These are phyloP conservation scores for Ginglymostoma cirratum DNA, from an alignment of 2,113 vertebrate species.

Conservation along the genomic window DNA sequence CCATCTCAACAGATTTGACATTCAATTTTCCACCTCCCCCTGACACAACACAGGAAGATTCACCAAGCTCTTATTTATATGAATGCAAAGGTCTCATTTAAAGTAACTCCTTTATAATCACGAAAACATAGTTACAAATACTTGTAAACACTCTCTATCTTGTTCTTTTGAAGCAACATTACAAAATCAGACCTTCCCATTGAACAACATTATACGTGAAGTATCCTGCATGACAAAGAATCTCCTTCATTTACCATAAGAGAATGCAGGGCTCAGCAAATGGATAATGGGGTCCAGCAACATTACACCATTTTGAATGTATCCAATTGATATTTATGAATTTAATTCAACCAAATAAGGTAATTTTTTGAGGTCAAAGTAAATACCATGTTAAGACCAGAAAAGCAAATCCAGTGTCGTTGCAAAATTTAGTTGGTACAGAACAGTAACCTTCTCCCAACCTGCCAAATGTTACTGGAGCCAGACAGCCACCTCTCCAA, in stretches of 20 bases:
- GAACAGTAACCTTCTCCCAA: neutral
- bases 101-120: neutral
- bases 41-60: neutral
- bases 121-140: neutral
- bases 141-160: neutral
- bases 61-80: neutral
- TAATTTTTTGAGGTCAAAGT: neutral
- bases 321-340: neutral
- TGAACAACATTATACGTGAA: neutral
- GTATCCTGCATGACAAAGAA: neutral
- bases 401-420: neutral
- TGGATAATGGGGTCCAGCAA: neutral
- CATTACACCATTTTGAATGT: neutral
- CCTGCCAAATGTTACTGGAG: neutral
- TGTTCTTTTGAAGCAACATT: neutral
- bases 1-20: neutral
- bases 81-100: neutral
- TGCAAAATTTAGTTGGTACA: neutral
- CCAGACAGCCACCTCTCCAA: neutral
- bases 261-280: neutral
- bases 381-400: neutral
- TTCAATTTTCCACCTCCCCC: neutral
- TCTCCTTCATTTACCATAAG: neutral
- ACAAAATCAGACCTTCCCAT: neutral
- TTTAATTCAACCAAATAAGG: neutral